phyloP scores from a whole-genome alignment of 1,140 invertebrate genomes.

The Drosophila pectinifera region DNA sequence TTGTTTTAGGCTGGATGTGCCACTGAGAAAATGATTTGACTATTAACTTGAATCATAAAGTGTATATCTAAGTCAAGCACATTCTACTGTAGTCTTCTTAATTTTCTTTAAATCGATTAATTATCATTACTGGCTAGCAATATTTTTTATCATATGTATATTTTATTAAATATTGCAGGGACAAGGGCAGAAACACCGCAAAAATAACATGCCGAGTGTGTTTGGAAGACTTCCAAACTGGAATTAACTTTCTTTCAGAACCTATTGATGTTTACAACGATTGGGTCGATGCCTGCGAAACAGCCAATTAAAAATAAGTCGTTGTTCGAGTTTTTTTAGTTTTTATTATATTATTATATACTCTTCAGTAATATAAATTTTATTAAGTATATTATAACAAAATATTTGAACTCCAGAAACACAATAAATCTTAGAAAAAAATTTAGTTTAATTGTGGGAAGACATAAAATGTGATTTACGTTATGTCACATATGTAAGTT shows the following conservation, averaged over 20 bases:
- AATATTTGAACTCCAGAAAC: neutral
- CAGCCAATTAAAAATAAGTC: conserved; percentile 89
- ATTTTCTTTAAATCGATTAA: too few species aligned
- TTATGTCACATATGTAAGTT: too few species aligned
- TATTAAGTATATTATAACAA: neutral
- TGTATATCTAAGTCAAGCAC: too few species aligned
- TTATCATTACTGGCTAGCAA: too few species aligned
- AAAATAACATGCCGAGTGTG: conserved; percentile 97
- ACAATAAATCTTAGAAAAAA: neutral
- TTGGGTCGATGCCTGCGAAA: conserved; percentile 99
- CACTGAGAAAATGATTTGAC: too few species aligned
- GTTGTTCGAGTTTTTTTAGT: neutral
- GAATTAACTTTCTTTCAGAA: conserved; percentile 98
- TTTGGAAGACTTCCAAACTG: conserved; percentile 98
- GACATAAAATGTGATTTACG: too few species aligned
- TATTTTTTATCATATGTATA: neutral
- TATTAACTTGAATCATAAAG: too few species aligned
- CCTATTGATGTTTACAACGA: conserved; percentile 99
- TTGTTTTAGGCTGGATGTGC: too few species aligned
- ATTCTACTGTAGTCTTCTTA: too few species aligned
- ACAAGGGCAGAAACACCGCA: conserved; percentile 96
- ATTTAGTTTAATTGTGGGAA: too few species aligned
- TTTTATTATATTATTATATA: neutral
- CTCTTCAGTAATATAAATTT: neutral
- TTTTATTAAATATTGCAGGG: conserved; percentile 88